Evolutionary conservation across 1,140 invertebrate genomes (phyloP), one percentile per base, ranked within the genome.

Genomic region (Cryptotermes secundus): DNA sequence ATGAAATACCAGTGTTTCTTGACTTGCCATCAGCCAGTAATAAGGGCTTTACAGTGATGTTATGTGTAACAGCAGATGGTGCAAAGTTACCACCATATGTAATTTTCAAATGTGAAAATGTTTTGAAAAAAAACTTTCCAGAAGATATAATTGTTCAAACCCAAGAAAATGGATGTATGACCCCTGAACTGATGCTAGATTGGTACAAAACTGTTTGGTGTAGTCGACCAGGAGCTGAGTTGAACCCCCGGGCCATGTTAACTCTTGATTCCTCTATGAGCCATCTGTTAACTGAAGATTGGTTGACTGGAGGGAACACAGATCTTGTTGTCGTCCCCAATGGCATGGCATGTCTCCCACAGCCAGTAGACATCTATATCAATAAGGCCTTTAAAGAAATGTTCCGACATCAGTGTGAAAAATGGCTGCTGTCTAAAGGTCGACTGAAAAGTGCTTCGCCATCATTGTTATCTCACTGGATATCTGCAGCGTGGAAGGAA

Each of bases 331-430:
- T 85, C 12, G 84, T 87, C 19, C 87, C 87, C 10, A 86, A 83
- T 45, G 86, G 86, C 19, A 85, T 87, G 38, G 88, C 86, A 24
- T 82, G 45, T 19, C 84, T 86, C 24, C 83, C 88, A 7, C 88
- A 89, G 49, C 87, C 87, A 26, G 85, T 72, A 7, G 31, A 72
- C 59, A 72, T 31, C 80, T 84, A 38, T 79, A 84, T 42, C 82
- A 84, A 45, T 82, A 59, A 34, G 82, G n/a, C n/a, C 0, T 72
- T 72, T 26, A 72, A 72, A 31, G 59, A 72, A n/a, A 72, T 9
- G 16, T n/a, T 72, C 83, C 45, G 84, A 85, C 36, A 42, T 7
- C 80, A 59, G 31, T n/a, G n/a, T 84, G 81, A 59, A 26, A 84
- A 42, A 36, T n/a, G n/a, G 49, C n/a, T 84, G 38, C 31, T 34